These are phyloP conservation scores for Campopleginae sp. DNA, from an alignment of 2,888 invertebrate genomes.

Conservation along the genomic window DNA sequence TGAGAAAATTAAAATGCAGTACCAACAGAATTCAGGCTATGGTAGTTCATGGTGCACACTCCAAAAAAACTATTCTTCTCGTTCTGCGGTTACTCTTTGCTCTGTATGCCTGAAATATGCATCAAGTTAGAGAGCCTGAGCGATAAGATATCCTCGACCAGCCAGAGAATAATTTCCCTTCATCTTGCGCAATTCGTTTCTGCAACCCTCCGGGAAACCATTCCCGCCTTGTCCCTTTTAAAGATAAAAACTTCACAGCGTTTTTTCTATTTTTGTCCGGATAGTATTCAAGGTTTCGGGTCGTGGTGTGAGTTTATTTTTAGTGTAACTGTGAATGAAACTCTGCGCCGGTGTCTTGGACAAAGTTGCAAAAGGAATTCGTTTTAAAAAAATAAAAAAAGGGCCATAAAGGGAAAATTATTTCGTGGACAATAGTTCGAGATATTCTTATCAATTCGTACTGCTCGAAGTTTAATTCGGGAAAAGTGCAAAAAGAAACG, in stretches of 20 bases:
- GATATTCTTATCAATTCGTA: not conserved
- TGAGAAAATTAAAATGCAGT: not conserved
- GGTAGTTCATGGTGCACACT: not conserved
- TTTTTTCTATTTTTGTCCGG: not conserved
- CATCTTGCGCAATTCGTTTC: conserved; percentile 9
- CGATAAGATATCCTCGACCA: conserved; percentile 48
- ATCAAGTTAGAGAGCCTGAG: conserved; percentile 43
- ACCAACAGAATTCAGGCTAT: not conserved
- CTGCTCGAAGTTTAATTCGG: not conserved
- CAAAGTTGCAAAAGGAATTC: not conserved
- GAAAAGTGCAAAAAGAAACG: not conserved
- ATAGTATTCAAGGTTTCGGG: not conserved
- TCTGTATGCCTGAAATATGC: conserved; percentile 53
- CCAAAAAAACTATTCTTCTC: not conserved
- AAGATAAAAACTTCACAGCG: not conserved
- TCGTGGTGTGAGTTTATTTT: not conserved
- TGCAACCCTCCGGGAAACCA: conserved; percentile 17
- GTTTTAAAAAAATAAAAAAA: not conserved
- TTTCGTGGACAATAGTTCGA: not conserved
- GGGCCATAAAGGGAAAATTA: not conserved
- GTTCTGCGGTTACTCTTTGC: conserved; percentile 15
- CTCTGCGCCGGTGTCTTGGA: not conserved
- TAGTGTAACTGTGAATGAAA: not conserved
- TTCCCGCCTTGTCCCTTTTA: not conserved
- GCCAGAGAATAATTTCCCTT: conserved; percentile 46